phyloP scores from a whole-genome alignment of 2,113 vertebrate species.

The Vulpes lagopus region DNA sequence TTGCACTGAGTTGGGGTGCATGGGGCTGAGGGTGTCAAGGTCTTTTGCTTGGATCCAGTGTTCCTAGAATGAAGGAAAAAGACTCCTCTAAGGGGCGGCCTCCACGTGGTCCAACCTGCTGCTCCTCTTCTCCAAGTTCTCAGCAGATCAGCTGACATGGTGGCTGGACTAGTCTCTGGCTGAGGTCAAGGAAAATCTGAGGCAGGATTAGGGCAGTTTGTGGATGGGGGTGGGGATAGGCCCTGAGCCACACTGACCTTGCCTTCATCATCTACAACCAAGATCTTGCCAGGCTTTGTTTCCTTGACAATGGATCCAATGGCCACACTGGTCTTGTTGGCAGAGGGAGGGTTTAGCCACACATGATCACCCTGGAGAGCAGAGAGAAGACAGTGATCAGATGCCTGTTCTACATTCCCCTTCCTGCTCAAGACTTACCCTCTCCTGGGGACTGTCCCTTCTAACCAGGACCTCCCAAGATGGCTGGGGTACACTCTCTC shows the following conservation, averaged over 20 bases:
- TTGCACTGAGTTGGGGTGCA: conserved; percentile 94
- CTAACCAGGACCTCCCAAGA: background rate
- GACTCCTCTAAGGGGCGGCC: background rate
- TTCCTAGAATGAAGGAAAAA: conserved; percentile 87
- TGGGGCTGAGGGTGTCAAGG: conserved; percentile 87
- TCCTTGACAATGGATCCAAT: conserved; percentile 94
- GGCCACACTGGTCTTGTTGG: conserved; percentile 86
- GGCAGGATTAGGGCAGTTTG: background rate
- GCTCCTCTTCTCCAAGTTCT: background rate
- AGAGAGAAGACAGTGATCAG: conserved; percentile 21
- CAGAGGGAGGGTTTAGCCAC: conserved; percentile 90
- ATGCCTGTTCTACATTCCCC: background rate
- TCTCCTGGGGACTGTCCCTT: background rate
- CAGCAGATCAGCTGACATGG: background rate
- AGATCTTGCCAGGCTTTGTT: conserved; percentile 90
- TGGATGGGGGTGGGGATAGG: rapidly evolving
- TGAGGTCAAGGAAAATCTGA: background rate
- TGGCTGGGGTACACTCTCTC: rapidly evolving
- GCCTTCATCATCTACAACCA: conserved; percentile 96
- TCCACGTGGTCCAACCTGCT: background rate
- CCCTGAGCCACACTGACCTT: conserved; percentile 89
- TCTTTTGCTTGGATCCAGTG: conserved; percentile 91
- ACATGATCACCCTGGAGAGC: conserved; percentile 94
- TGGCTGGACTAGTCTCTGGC: background rate
- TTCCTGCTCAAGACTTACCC: background rate